Evolutionary conservation across 1,140 invertebrate species (phyloP).

Genomic region (Eumaeus atala): DNA sequence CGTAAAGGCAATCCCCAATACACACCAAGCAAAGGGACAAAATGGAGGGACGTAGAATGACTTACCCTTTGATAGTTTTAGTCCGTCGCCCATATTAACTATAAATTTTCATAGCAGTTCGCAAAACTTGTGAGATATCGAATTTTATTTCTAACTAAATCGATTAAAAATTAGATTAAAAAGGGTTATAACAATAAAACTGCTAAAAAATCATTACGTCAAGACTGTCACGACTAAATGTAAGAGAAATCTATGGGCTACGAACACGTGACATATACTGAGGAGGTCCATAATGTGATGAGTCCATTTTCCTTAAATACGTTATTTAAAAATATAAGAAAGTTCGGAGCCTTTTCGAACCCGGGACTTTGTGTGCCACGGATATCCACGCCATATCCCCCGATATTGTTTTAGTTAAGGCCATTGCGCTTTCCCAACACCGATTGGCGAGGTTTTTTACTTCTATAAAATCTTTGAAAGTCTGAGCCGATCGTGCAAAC

Average conservation of each 20-base stretch:
- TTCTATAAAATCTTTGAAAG: too few species aligned
- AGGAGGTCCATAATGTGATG: neutral
- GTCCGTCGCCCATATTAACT: slow-evolving; percentile 58
- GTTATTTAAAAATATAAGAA: neutral
- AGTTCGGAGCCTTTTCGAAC: too few species aligned
- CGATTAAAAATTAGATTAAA: slow-evolving; percentile 55
- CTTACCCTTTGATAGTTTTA: slow-evolving; percentile 52
- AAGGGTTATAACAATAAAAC: slow-evolving; percentile 48
- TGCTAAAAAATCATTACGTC: slow-evolving; percentile 66
- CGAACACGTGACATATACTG: neutral
- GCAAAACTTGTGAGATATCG: slow-evolving; percentile 30
- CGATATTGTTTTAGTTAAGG: too few species aligned
- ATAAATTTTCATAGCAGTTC: slow-evolving; percentile 54
- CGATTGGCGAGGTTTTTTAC: too few species aligned
- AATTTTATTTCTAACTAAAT: slow-evolving; percentile 46
- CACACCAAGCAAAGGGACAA: neutral
- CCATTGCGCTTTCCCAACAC: too few species aligned
- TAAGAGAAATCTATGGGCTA: slow-evolving; percentile 46
- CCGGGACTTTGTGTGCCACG: too few species aligned
- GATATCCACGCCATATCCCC: too few species aligned
- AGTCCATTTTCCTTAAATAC: neutral
- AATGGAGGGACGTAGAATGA: slow-evolving; percentile 7
- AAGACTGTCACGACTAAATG: slow-evolving; percentile 52
- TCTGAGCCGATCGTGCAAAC: too few species aligned
- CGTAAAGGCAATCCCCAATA: neutral